phyloP scores from a whole-genome alignment of 2,113 vertebrate genomes.

The Sialia sialis region DNA sequence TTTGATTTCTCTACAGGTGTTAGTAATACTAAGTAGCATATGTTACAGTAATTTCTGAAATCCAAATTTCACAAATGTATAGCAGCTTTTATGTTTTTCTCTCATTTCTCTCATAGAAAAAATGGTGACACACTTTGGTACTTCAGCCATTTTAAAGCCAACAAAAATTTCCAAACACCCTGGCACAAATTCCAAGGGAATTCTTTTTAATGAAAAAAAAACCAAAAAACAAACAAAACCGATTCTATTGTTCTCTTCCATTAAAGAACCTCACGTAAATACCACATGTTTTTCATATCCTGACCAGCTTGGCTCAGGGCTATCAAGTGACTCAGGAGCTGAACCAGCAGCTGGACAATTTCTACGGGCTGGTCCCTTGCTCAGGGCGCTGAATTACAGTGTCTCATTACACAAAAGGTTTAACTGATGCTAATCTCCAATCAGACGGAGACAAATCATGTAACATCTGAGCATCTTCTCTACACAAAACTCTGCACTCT shows the following conservation, averaged over 20 bases:
- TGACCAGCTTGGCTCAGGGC: background rate
- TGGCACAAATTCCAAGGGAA: background rate
- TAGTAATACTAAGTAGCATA: background rate
- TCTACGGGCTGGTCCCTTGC: background rate
- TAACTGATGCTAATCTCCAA: background rate
- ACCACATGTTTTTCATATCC: background rate
- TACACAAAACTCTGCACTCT: background rate
- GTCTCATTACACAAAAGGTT: background rate
- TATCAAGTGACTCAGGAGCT: background rate
- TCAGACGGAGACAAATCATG: background rate
- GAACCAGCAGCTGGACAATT: background rate
- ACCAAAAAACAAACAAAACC: background rate
- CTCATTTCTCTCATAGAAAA: background rate
- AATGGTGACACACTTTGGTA: background rate
- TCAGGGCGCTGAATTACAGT: background rate
- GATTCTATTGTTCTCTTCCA: background rate
- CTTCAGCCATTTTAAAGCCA: background rate
- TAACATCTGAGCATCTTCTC: background rate
- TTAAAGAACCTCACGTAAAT: background rate
- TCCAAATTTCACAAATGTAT: background rate
- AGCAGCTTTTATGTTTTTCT: background rate
- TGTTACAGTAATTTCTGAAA: background rate
- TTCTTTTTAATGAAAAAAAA: background rate
- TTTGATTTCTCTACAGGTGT: background rate
- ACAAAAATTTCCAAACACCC: background rate